Conservation (phyloP, 2,888 invertebrate genomes). For the Stenoptilia bipunctidactyla region DNA sequence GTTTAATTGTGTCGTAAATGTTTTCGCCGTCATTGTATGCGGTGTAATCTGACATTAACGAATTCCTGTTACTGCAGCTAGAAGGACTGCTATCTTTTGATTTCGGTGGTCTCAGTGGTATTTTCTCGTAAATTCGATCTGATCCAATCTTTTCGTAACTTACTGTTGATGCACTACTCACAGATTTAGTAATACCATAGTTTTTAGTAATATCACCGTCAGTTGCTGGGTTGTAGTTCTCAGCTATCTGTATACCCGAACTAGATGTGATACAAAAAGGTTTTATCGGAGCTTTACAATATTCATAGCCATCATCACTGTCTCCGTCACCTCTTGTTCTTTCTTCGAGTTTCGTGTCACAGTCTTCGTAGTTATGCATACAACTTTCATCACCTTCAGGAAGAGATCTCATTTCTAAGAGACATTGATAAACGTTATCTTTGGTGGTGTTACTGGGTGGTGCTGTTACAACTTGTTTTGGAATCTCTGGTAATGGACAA, state of each 20-base stretch:
- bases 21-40: constrained; percentile 67
- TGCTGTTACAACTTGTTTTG: constrained; percentile 28
- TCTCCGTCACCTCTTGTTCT: constrained; percentile 58
- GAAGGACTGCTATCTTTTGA: constrained; percentile 48
- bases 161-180: constrained; percentile 57
- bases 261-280: constrained; percentile 55
- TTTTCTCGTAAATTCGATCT: constrained; percentile 62
- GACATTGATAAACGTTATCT: constrained; percentile 58
- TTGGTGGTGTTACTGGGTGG: constrained; percentile 20
- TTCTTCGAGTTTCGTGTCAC: constrained; percentile 49
- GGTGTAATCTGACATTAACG: constrained; percentile 45
- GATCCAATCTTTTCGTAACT: constrained; percentile 61
- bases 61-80: constrained; percentile 43
- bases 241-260: constrained; percentile 63
- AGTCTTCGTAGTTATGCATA: constrained; percentile 67
- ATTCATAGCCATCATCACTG: constrained; percentile 64
- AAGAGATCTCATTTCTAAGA: constrained; percentile 58
- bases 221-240: constrained; percentile 53
- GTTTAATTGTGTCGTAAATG: constrained; percentile 75
- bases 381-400: constrained; percentile 62
- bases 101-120: constrained; percentile 38
- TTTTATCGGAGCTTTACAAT: constrained; percentile 57
- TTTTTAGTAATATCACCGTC: constrained; percentile 36
- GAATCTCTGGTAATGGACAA: constrained; percentile 63
- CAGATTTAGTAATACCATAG: constrained; percentile 51